Percentiles rank a stretch among this genome's conserved stretches.
Conservation (phyloP, 1,140 invertebrate species). For the Paramacrobiotus metropolitanus region DNA sequence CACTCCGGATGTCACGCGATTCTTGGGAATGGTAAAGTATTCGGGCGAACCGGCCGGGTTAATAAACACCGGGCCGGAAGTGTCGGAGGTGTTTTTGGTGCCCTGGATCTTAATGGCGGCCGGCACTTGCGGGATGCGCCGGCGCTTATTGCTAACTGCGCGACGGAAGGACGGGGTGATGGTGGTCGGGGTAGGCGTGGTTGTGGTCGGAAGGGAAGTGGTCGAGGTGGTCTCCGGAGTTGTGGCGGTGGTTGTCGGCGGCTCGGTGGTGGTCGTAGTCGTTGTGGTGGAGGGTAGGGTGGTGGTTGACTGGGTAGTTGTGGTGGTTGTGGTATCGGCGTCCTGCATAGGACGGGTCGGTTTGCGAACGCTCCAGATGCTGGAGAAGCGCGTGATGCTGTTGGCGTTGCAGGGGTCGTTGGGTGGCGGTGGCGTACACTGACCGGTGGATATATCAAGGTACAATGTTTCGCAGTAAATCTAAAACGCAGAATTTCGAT, state of each 20-base stretch:
- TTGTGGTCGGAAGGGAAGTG: neutral
- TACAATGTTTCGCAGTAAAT: constrained; percentile 1
- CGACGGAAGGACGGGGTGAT: too few relatives aligned
- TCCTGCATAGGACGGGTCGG: neutral
- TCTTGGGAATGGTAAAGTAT: too few relatives aligned
- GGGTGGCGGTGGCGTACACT: neutral
- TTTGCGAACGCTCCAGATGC: neutral
- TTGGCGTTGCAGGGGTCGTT: neutral
- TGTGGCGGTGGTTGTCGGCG: too few relatives aligned
- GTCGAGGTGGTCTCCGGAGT: neutral
- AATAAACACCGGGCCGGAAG: too few relatives aligned
- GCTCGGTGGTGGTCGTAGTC: too few relatives aligned
- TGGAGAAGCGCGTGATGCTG: neutral
- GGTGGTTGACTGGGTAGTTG: neutral
- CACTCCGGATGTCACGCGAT: too few relatives aligned
- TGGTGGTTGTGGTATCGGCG: neutral
- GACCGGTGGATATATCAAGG: neutral
- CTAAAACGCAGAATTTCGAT: neutral
- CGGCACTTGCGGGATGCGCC: too few relatives aligned
- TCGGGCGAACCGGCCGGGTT: too few relatives aligned
- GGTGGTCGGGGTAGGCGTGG: neutral
- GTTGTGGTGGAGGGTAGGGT: neutral
- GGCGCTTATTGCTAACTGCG: too few relatives aligned
- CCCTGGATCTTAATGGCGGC: too few relatives aligned
- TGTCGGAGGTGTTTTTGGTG: too few relatives aligned